Conservation (phyloP, 2,797 vertebrate species). For the Chloroceryle inda region DNA sequence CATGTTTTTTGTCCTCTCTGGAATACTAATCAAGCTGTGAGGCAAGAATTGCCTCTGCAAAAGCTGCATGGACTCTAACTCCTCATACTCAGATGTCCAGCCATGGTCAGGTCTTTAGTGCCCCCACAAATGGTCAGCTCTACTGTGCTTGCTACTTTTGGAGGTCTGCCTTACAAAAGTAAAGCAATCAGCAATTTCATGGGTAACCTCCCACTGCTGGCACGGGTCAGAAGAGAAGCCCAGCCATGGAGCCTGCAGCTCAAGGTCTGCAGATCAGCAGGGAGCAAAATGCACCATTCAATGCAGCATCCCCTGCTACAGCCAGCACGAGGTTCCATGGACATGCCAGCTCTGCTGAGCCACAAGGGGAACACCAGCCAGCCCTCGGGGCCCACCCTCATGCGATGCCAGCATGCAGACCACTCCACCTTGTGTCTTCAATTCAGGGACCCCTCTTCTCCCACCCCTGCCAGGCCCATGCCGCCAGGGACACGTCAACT, state of each 20-base stretch:
- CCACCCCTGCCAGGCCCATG: neutral
- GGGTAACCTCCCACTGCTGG: neutral
- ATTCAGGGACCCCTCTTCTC: neutral
- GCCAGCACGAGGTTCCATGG: neutral
- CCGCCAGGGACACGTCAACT: neutral
- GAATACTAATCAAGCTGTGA: neutral
- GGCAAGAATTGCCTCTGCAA: neutral
- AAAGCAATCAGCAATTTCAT: neutral
- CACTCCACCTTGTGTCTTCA: neutral
- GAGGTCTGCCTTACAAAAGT: neutral
- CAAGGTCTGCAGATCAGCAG: neutral
- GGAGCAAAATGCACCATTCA: neutral
- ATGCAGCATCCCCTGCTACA: rapidly evolving
- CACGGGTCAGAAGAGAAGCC: neutral
- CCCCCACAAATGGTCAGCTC: neutral
- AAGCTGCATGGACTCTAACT: neutral
- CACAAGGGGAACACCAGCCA: neutral
- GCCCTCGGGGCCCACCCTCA: neutral
- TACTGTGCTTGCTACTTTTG: neutral
- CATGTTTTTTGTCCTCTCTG: neutral
- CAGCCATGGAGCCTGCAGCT: neutral
- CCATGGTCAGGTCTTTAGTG: rapidly evolving
- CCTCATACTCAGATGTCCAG: neutral
- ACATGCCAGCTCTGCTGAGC: neutral
- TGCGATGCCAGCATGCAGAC: neutral